phyloP scores from a whole-genome alignment of 2,797 vertebrate genomes.

The Diplodus puntazzo region DNA sequence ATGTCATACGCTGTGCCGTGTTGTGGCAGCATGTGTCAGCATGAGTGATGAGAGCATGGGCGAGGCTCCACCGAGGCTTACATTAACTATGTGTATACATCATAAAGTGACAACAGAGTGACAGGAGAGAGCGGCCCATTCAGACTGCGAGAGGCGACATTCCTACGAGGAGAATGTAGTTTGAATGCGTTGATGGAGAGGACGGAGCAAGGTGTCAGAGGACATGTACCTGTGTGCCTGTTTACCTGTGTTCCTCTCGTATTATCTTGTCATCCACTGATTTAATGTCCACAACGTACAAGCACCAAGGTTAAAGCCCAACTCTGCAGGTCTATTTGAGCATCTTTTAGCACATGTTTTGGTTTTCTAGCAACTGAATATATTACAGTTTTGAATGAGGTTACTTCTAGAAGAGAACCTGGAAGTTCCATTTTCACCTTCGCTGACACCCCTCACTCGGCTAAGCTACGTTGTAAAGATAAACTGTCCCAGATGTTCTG shows the following conservation, averaged over 20 bases:
- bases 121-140: constrained; percentile 14
- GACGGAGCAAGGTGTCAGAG: not conserved
- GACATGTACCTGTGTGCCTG: not conserved
- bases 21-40: not conserved
- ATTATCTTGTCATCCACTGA: not conserved
- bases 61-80: not conserved
- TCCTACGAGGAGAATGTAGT: constrained; percentile 32
- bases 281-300: not conserved
- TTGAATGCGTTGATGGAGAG: constrained; percentile 12
- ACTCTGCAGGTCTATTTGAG: not conserved
- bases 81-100: not conserved
- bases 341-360: not conserved
- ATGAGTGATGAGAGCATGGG: constrained; percentile 13
- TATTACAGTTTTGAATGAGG: not conserved
- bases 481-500: constrained; percentile 37
- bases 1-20: not conserved
- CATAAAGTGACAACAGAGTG: constrained; percentile 25
- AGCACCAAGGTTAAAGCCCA: no score
- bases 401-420: not conserved
- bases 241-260: not conserved
- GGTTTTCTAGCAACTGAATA: not conserved
- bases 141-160: constrained; percentile 3
- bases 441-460: not conserved
- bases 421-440: not conserved
- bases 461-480: constrained; percentile 7